Evolutionary conservation across 2,797 vertebrate genomes (phyloP).

Genomic region (Odontamblyopus rebecca): DNA sequence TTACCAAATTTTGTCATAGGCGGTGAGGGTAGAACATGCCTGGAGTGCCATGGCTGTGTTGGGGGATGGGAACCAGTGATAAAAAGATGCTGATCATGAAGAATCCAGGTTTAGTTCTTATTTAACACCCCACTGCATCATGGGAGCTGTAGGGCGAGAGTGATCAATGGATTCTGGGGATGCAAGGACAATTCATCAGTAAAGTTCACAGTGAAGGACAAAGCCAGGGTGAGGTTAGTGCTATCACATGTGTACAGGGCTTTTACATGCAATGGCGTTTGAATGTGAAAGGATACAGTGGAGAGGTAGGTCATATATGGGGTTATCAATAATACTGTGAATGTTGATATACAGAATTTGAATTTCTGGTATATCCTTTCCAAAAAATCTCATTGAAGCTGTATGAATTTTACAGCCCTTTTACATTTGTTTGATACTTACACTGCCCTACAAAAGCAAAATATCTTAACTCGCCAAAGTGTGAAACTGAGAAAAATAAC

Average conservation of each 20-base stretch:
- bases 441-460: no score
- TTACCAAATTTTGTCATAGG: constrained; percentile 37
- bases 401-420: no score
- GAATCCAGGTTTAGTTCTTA: constrained; percentile 61
- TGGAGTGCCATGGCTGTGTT: constrained; percentile 27
- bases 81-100: constrained; percentile 49
- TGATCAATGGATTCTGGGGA: constrained; percentile 63
- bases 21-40: constrained; percentile 6
- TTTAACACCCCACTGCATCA: constrained; percentile 64
- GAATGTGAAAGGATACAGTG: not conserved
- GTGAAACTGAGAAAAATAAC: no score
- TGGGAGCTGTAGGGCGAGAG: constrained; percentile 40
- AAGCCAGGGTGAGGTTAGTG: constrained; percentile 65
- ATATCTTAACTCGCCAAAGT: no score
- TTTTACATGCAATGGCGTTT: constrained; percentile 25
- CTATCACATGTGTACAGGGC: constrained; percentile 68
- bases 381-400: no score
- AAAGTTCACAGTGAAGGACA: constrained; percentile 70
- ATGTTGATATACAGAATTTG: no score
- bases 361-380: no score
- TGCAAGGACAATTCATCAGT: constrained; percentile 70
- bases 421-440: no score
- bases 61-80: constrained; percentile 29
- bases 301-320: no score
- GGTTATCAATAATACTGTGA: no score